Conservation (phyloP, 1,140 invertebrate species). For the Cotesia chilonis region DNA sequence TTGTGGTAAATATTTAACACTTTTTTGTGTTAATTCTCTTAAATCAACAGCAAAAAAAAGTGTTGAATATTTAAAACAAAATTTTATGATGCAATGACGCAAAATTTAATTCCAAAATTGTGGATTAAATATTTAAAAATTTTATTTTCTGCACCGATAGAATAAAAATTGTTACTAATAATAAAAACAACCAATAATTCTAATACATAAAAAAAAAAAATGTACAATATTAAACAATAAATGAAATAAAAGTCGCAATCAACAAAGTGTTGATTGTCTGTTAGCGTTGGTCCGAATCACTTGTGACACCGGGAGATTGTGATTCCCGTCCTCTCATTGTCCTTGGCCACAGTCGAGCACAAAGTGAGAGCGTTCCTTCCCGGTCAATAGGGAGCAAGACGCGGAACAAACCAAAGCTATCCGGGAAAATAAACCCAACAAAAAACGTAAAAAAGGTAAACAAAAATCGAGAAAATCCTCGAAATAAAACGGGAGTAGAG, state of each 20-base stretch:
- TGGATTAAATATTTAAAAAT: background rate
- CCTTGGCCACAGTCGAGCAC: background rate
- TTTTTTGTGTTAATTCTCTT: too few relatives aligned
- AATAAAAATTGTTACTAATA: background rate
- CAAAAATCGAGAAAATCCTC: background rate
- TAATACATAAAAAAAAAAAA: too few relatives aligned
- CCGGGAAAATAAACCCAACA: background rate
- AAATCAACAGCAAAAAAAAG: too few relatives aligned
- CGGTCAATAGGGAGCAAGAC: background rate
- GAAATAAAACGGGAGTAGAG: constrained; percentile 19
- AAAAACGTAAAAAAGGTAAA: background rate
- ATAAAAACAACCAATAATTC: too few relatives aligned
- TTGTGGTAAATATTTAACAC: too few relatives aligned
- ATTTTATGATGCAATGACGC: too few relatives aligned
- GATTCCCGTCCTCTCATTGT: constrained; percentile 26
- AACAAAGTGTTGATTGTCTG: constrained; percentile 35
- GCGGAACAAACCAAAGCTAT: background rate
- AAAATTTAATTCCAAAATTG: background rate
- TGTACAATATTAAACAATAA: too few relatives aligned
- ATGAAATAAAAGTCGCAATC: constrained; percentile 3
- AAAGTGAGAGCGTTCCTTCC: constrained; percentile 17
- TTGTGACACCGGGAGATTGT: constrained; percentile 34
- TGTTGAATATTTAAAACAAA: too few relatives aligned
- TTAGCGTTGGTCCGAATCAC: constrained; percentile 28
- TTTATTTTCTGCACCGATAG: background rate